A percentile compares a stretch with the other conserved stretches of the same genome.
Conservation (phyloP, 2,888 invertebrate species). For the Theretra japonica region DNA sequence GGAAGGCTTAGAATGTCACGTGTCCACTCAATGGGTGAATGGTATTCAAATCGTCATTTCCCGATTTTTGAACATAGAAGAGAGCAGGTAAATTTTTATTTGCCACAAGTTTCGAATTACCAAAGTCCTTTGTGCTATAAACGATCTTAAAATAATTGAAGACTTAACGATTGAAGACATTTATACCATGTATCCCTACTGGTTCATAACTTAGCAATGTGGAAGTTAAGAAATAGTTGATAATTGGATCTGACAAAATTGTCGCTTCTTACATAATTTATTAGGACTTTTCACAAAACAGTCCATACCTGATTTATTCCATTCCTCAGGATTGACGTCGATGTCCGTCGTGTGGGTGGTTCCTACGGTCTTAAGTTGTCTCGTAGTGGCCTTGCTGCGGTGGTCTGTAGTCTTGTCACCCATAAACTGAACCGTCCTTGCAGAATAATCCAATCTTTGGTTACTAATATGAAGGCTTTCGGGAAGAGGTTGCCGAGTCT, state of each 20-base stretch:
- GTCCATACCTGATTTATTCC: not conserved
- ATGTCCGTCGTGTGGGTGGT: constrained; percentile 62
- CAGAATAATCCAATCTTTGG: constrained; percentile 86
- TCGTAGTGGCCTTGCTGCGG: constrained; percentile 80
- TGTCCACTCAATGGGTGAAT: constrained; percentile 86
- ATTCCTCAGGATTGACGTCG: constrained; percentile 86
- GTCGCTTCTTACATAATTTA: too few relatives aligned
- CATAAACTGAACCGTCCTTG: constrained; percentile 86
- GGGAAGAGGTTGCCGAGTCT: constrained; percentile 82
- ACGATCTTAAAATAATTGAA: too few relatives aligned
- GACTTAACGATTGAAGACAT: too few relatives aligned
- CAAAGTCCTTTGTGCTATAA: too few relatives aligned
- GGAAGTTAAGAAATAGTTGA: too few relatives aligned
- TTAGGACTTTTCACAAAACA: too few relatives aligned
- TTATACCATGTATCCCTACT: too few relatives aligned
- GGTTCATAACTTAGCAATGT: too few relatives aligned
- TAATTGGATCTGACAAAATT: too few relatives aligned
- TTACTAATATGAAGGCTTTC: constrained; percentile 85
- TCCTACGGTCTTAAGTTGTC: constrained; percentile 89
- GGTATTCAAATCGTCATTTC: constrained; percentile 81
- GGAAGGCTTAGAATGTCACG: constrained; percentile 87
- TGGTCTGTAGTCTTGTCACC: constrained; percentile 87
- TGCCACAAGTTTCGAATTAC: too few relatives aligned
- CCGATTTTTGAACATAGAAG: constrained; percentile 79
- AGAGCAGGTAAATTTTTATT: constrained; percentile 78